Percentiles rank a stretch among this genome's conserved stretches.
Conservation (phyloP, 2,888 invertebrate genomes). For the Plebejus anna region DNA sequence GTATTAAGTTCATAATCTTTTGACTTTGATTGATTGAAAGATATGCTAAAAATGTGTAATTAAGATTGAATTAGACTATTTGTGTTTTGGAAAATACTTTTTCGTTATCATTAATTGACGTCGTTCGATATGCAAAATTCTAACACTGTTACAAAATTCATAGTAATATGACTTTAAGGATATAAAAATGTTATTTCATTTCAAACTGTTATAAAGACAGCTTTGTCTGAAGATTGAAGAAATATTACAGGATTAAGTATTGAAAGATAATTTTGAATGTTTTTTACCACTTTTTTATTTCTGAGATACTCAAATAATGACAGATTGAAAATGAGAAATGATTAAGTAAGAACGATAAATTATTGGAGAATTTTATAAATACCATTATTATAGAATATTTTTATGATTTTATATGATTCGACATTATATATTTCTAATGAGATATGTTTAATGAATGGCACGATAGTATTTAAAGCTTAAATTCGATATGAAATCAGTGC, state of each 20-base stretch:
- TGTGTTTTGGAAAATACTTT: background rate
- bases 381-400: background rate
- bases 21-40: constrained; percentile 26
- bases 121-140: background rate
- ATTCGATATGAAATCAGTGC: constrained; percentile 25
- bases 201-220: background rate
- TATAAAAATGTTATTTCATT: background rate
- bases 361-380: background rate
- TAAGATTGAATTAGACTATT: background rate
- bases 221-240: background rate
- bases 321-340: background rate
- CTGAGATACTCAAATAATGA: no score
- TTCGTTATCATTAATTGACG: background rate
- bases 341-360: background rate
- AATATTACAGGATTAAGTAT: background rate
- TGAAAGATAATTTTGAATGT: no score
- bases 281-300: no score
- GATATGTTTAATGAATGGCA: constrained; percentile 27
- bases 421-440: background rate
- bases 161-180: background rate
- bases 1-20: constrained; percentile 21
- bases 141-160: background rate
- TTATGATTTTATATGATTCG: background rate
- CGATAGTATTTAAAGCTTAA: constrained; percentile 24
- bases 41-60: constrained; percentile 1